These are phyloP conservation scores for Dusona sp. DNA, from an alignment of 2,888 invertebrate species.

Conservation along the genomic window DNA sequence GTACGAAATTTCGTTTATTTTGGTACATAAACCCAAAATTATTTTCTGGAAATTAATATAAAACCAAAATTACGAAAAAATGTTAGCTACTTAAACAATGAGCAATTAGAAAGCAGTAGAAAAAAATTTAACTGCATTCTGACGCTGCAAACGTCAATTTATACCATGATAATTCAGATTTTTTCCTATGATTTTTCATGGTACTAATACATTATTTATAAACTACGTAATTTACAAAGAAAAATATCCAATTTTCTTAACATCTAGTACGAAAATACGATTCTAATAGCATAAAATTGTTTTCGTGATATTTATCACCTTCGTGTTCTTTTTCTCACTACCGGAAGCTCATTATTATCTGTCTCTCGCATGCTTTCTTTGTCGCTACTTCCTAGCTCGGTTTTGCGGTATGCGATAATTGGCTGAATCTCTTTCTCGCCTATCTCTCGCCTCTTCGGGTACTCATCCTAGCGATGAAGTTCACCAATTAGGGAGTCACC, in stretches of 20 bases:
- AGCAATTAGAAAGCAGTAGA: too few species aligned
- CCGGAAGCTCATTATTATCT: conserved; percentile 47
- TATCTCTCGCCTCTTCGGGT: conserved; percentile 37
- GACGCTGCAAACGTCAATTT: too few species aligned
- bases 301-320: neutral
- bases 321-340: conserved; percentile 8
- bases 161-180: too few species aligned
- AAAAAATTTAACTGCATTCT: too few species aligned
- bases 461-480: conserved; percentile 57
- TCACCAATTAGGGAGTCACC: conserved; percentile 66
- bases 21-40: neutral
- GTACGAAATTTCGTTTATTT: neutral
- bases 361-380: neutral
- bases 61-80: neutral
- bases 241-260: neutral
- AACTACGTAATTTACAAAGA: neutral
- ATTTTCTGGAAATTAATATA: neutral
- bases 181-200: too few species aligned
- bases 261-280: neutral
- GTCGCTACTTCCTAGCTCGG: conserved; percentile 19
- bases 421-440: conserved; percentile 54
- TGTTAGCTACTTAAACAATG: too few species aligned
- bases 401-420: conserved; percentile 58
- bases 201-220: too few species aligned
- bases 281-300: neutral